These are phyloP conservation scores for Crax fasciolata DNA, from an alignment of 2,797 vertebrate species.

Conservation along the genomic window DNA sequence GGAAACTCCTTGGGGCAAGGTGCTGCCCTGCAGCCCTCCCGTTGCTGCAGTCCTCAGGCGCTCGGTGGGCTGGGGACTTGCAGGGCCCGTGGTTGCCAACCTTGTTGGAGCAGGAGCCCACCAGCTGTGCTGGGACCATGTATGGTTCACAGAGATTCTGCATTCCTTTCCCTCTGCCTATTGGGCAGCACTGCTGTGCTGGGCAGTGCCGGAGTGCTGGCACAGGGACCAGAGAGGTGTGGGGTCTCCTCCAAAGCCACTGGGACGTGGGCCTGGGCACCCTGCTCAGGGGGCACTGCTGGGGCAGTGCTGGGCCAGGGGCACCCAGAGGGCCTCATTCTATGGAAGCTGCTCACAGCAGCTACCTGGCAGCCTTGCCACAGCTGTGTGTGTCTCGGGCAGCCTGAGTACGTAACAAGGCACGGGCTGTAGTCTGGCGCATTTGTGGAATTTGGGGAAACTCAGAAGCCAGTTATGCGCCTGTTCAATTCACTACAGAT, in stretches of 20 bases:
- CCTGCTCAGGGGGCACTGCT: not conserved
- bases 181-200: not conserved
- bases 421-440: rapidly evolving
- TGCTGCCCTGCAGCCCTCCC: not conserved
- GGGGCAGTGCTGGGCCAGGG: not conserved
- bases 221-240: not conserved
- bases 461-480: not conserved
- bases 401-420: rapidly evolving
- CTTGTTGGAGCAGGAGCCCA: not conserved
- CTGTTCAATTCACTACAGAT: not conserved
- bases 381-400: not conserved
- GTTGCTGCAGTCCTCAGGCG: rapidly evolving
- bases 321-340: not conserved
- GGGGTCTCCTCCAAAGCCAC: not conserved
- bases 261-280: not conserved
- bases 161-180: not conserved
- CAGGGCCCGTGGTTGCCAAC: rapidly evolving
- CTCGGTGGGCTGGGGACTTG: rapidly evolving
- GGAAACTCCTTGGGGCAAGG: not conserved
- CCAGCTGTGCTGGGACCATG: not conserved
- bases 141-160: not conserved
- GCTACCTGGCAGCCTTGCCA: not conserved
- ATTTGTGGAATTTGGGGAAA: not conserved
- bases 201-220: not conserved
- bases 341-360: not conserved